phyloP scores from a whole-genome alignment of 2,797 vertebrate species.

The Cynodonichthys magdalenae region DNA sequence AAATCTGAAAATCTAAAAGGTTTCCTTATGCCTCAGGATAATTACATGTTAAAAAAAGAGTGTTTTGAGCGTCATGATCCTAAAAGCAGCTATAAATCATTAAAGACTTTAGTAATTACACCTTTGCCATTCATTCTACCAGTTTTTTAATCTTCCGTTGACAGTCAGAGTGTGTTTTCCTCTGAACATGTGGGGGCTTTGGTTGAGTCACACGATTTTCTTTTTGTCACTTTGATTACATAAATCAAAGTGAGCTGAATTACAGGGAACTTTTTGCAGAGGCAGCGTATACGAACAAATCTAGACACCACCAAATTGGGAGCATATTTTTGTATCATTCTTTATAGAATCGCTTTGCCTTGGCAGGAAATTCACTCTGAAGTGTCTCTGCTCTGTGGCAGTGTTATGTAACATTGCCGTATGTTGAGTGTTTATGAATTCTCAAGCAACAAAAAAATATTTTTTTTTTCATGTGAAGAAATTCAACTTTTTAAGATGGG shows the following conservation, averaged over 20 bases:
- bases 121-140: neutral
- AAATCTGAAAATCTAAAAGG: neutral
- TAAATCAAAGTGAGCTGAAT: neutral
- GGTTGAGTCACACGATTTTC: neutral
- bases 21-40: no score
- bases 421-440: neutral
- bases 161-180: neutral
- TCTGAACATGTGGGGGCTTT: slow-evolving; percentile 3
- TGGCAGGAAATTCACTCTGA: neutral
- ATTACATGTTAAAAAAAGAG: neutral
- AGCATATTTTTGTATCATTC: neutral
- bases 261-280: neutral
- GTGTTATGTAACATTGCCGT: neutral
- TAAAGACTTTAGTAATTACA: neutral
- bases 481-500: no score
- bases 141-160: neutral
- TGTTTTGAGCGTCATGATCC: neutral
- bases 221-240: neutral
- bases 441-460: neutral
- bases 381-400: neutral
- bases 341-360: neutral
- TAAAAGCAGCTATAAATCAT: neutral
- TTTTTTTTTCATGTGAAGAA: neutral
- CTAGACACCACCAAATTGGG: neutral
- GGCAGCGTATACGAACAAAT: neutral